These are phyloP conservation scores for Leptodactylus fallax DNA, from an alignment of 2,797 vertebrate genomes.

Conservation along the genomic window DNA sequence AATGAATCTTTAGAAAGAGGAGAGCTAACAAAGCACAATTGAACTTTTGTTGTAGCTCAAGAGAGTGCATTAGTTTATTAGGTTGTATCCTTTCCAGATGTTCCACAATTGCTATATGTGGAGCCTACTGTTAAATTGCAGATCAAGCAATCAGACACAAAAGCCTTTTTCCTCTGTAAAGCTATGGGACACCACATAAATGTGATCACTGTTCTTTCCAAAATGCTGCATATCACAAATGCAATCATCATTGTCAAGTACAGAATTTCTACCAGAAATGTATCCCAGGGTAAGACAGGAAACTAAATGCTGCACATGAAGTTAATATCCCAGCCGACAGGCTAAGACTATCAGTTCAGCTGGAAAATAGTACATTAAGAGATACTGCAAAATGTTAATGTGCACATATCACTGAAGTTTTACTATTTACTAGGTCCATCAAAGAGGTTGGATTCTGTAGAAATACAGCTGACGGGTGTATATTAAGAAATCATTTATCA, in stretches of 20 bases:
- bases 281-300: background rate
- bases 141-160: background rate
- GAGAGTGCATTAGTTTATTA: background rate
- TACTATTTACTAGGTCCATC: background rate
- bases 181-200: background rate
- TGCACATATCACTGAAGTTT: background rate
- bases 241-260: background rate
- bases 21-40: constrained; percentile 27
- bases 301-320: background rate
- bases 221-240: background rate
- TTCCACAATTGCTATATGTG: background rate
- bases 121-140: background rate
- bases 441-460: no score
- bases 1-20: constrained; percentile 14
- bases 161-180: background rate
- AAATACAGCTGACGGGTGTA: background rate
- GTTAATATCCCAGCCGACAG: background rate
- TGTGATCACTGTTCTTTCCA: background rate
- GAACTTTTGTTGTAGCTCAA: constrained; percentile 1
- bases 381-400: background rate
- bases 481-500: background rate
- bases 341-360: background rate
- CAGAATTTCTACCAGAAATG: background rate
- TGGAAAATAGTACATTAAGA: background rate
- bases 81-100: background rate